Conservation (phyloP, 2,797 vertebrate species). For the Propithecus deckenii region DNA sequence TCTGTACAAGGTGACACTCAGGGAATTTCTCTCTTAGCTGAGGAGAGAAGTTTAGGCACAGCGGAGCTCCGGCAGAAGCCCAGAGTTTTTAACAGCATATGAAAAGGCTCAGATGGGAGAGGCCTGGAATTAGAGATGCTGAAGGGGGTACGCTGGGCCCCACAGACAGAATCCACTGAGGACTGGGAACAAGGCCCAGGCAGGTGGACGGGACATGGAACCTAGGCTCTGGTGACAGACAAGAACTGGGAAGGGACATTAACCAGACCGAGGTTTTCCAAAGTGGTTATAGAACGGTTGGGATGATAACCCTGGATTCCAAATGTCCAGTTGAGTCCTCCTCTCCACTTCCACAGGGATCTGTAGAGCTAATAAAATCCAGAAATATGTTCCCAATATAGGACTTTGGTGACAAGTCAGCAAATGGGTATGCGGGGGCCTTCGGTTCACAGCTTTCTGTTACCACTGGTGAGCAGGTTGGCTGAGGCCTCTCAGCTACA, state of each 20-base stretch:
- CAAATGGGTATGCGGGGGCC: background rate
- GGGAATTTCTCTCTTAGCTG: slow-evolving; percentile 62
- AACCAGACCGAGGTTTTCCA: background rate
- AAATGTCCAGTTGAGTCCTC: background rate
- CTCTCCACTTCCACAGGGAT: background rate
- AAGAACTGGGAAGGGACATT: background rate
- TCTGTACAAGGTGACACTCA: slow-evolving; percentile 70
- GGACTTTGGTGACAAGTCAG: background rate
- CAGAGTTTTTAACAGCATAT: background rate
- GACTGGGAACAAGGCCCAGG: background rate
- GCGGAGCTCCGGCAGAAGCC: background rate
- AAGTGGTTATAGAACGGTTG: background rate
- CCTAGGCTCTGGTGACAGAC: background rate
- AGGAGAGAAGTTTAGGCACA: slow-evolving; percentile 23
- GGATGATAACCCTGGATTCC: background rate
- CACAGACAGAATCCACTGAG: background rate
- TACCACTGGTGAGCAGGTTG: background rate
- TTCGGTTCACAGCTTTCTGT: background rate
- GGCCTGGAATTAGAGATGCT: background rate
- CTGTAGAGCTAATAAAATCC: background rate
- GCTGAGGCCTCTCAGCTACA: background rate
- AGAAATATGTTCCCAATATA: background rate
- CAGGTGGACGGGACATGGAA: background rate
- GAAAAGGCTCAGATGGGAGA: background rate
- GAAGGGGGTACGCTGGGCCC: background rate